Conservation (phyloP, 2,888 invertebrate genomes). For the Nephrocerus scutellatus region DNA sequence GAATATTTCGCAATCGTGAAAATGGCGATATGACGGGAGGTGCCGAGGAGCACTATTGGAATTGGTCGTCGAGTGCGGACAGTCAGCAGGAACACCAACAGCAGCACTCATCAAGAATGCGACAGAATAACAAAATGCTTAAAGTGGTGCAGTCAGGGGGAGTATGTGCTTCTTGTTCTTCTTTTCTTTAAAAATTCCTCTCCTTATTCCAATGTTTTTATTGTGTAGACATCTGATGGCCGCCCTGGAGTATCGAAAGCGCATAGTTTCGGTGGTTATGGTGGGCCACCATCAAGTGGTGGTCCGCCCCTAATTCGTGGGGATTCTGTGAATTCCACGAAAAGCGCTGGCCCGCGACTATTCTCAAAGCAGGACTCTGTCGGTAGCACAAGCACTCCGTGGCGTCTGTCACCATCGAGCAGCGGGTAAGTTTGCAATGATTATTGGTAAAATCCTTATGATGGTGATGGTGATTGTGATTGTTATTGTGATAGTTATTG, state of each 20-base stretch:
- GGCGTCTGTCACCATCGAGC: conserved; percentile 48
- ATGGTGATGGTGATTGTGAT: too few relatives aligned
- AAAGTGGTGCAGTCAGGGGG: conserved; percentile 36
- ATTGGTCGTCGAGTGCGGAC: conserved; percentile 55
- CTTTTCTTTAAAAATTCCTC: conserved; percentile 6
- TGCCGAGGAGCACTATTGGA: conserved; percentile 31
- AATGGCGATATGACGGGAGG: conserved; percentile 30
- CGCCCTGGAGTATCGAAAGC: conserved; percentile 62
- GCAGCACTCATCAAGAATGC: conserved; percentile 32
- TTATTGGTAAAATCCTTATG: too few relatives aligned
- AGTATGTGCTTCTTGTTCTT: not conserved
- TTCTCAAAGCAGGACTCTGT: conserved; percentile 63
- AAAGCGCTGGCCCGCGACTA: conserved; percentile 56
- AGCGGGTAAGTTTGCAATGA: conserved; percentile 43
- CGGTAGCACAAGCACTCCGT: conserved; percentile 41
- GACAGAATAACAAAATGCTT: conserved; percentile 43
- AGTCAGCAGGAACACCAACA: conserved; percentile 25
- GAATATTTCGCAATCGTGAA: conserved; percentile 62
- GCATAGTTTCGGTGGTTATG: conserved; percentile 83
- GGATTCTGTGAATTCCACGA: conserved; percentile 59
- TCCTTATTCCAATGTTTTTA: conserved; percentile 24
- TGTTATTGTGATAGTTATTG: too few relatives aligned
- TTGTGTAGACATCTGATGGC: conserved; percentile 27
- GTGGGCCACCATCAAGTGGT: conserved; percentile 54
- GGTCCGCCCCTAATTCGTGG: conserved; percentile 52